These are phyloP conservation scores for Meganola albula DNA, from an alignment of 2,888 invertebrate species.

Conservation along the genomic window DNA sequence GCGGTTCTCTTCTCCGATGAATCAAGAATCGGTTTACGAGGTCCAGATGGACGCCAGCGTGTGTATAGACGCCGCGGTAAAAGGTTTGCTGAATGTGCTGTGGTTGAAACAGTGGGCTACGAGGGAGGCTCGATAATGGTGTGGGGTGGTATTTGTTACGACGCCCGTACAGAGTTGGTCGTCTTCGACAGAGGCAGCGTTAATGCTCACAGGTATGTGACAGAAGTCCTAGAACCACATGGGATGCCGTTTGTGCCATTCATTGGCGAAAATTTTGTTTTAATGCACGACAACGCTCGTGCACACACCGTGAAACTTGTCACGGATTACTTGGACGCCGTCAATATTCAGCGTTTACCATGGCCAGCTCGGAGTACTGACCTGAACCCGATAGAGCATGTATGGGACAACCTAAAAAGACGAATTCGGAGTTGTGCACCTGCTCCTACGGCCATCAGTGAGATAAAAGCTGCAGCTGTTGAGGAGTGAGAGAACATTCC, in stretches of 20 bases:
- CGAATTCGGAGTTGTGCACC: background rate
- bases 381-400: conserved; percentile 4
- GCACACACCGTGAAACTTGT: conserved; percentile 1
- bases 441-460: background rate
- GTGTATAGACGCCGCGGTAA: conserved; percentile 1
- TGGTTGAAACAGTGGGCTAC: background rate
- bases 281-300: conserved; percentile 8
- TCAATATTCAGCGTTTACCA: conserved; percentile 3
- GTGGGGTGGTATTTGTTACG: conserved; percentile 9
- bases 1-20: conserved; percentile 6
- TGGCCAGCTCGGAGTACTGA: conserved; percentile 2
- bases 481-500: conserved; percentile 3
- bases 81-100: conserved; percentile 1
- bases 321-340: conserved; percentile 2
- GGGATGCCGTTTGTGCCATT: conserved; percentile 2
- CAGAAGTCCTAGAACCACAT: conserved; percentile 3
- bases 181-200: conserved; percentile 4
- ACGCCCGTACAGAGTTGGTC: conserved; percentile 8
- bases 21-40: conserved; percentile 6
- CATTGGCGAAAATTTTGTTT: background rate
- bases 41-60: conserved; percentile 1
- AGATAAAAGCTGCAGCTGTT: background rate
- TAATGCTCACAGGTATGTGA: conserved; percentile 2
- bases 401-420: conserved; percentile 6
- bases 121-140: conserved; percentile 7